Evolutionary conservation across 2,113 vertebrate genomes (phyloP), one percentile per base, ranked within the genome.

Genomic region (Rhombomys opimus): DNA sequence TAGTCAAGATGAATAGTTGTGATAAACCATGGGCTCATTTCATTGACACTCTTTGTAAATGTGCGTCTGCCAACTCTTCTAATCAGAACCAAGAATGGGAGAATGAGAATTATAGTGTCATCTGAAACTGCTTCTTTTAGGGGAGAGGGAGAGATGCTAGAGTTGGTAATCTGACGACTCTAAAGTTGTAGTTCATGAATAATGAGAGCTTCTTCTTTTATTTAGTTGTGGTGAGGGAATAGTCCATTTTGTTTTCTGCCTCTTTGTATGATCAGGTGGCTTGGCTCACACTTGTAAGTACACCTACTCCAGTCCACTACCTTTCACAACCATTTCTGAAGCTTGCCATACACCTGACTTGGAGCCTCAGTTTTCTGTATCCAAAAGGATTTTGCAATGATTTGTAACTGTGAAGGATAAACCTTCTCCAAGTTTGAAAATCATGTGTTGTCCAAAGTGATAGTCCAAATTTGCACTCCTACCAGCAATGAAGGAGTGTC

Each of bases 1-100:
- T 98, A 96, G 77, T 93, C 97, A 98, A 97, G 96, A 98, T 97
- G 96, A 98, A 98, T 97, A 97, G 96, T 91, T 95, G 32, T 89
- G 96, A 92, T 90, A 97, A 98, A 96, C 61, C 87, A 25, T 88
- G 18, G 78, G 93, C 94, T 97, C 72, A 91, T 94, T 97, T 95
- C 22, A 86, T 88, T 93, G 96, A 10, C 52, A 81, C 1, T 52
- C 65, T 95, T 1, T 91, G 97, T 61, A 96, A 97, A 94, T 68
- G 82, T 52, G 63, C 76, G 72, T 22, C 80, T 92, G 63, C 94
- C 87, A 78, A 81, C 50, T 94, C 65, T 50, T 95, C 85, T 94
- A 25, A 95, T 96, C 92, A 89, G 82, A 91, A 97, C 41, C 75
- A 61, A 61, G 63, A 72, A 38, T 17, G 27, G 63, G 63, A 25